phyloP scores from a whole-genome alignment of 2,797 vertebrate genomes.

The Etheostoma perlongum region DNA sequence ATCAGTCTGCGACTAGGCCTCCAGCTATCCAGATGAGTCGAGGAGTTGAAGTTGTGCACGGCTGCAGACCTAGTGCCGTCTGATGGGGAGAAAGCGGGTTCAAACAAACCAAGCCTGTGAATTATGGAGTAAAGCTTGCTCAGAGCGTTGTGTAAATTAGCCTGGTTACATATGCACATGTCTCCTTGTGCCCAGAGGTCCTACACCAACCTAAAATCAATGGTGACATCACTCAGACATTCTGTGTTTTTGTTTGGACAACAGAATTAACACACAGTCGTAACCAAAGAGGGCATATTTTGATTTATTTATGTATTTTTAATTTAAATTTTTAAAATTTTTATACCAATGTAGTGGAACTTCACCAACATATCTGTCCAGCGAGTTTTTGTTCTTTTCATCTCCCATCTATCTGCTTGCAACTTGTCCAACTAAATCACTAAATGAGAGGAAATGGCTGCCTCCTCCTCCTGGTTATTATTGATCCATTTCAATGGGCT shows the following conservation, averaged over 20 bases:
- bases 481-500: constrained; percentile 78
- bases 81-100: constrained; percentile 77
- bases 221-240: constrained; percentile 61
- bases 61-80: constrained; percentile 75
- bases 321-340: not conserved
- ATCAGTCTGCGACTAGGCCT: constrained; percentile 80
- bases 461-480: constrained; percentile 76
- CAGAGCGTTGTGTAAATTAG: constrained; percentile 85
- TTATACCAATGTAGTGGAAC: constrained; percentile 33
- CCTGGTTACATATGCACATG: constrained; percentile 84
- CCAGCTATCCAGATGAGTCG: constrained; percentile 79
- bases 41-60: constrained; percentile 65
- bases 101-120: constrained; percentile 84
- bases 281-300: constrained; percentile 23
- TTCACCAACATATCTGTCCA: constrained; percentile 24
- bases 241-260: constrained; percentile 43
- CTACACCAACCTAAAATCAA: constrained; percentile 68
- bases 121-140: constrained; percentile 84
- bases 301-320: constrained; percentile 42
- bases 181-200: constrained; percentile 73
- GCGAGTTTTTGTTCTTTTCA: constrained; percentile 33
- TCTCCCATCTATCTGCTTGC: constrained; percentile 36
- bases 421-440: constrained; percentile 55
- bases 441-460: constrained; percentile 67
- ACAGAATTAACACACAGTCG: constrained; percentile 50